Evolutionary conservation across 1,140 invertebrate genomes (phyloP), one percentile per base, ranked within the genome.

Genomic region (Venustaconcha ellipsiformis): DNA sequence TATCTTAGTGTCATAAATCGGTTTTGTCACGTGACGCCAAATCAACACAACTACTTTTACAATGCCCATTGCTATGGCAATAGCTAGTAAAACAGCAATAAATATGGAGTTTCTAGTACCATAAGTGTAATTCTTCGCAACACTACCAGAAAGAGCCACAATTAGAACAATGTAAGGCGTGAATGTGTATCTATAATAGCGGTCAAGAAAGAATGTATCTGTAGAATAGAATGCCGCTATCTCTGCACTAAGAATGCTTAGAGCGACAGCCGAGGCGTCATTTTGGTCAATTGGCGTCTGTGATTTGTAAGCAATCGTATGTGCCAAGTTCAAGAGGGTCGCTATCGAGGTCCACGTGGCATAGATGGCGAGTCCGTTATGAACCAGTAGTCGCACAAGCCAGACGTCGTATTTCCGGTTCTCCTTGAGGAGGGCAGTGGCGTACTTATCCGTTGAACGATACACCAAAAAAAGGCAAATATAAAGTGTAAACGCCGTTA

Each of bases 361-460:
- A 66, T 88, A 89, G 18, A 88, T 83, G 15, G 80, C 82, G 1
- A 89, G 71, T 18, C 86, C 88, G 70, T 89, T 89, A 18, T 89
- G 87, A 3, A 89, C 82, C 18, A 89, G 67, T 23, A 84, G 74
- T 37, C 88, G 72, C 15, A 83, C 82, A 17, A 88, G 63, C 88
- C 88, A 89, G 56, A 84, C 81, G 26, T 87, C 84, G 0, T 57
- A 26, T 11, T 66, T 75, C 2, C 80, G 71, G 4, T 72, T 69
- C 14, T 80, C 71, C 37, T 78, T 76, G 14, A 70, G 66, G 14
- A 87, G 63, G 23, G 69, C 56, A 0, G 71, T 30, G 1, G 62
- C 56, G 48, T 72, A 57, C 26, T 73, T 23, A 26, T 82, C 66
- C 26, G 86, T 65, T 11, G 66, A 60, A 23, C 72, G 67, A 78